Evolutionary conservation across 2,797 vertebrate genomes (phyloP), one percentile per base, ranked within the genome.

Genomic region (Epinephelus awoara): DNA sequence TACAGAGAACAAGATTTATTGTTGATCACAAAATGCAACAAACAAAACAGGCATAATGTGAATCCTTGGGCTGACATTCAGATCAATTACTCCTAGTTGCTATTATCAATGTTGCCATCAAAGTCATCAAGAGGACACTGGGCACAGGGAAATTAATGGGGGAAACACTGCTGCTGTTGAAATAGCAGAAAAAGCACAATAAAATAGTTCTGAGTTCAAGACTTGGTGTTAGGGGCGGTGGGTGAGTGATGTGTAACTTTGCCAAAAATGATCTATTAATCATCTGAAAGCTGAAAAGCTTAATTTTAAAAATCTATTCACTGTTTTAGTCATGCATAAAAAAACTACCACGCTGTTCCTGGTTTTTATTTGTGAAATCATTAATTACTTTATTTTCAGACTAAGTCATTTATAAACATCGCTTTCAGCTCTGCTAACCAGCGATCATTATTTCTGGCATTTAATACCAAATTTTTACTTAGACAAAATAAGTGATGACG

Each of bases 401-500:
- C 17, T 27, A 63, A 73, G 44, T 85, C 49, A 47, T 64, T 75
- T 46, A 5, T 38, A 72, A 79, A 79, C 67, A 76, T 63, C 27
- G n/a, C 29, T 82, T 67, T 3, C 19, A 17, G 18, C 75, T 83
- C 54, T 72, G 44, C 42, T 46, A 79, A 73, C 51, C 21, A 19
- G 51, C 54, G 49, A 68, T 72, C 42, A 82, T 86, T 88, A 63
- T 65, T 82, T 75, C 21, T 80, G 68, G 44, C 46, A 79, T 81
- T 84, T 76, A 59, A 80, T 27, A 77, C 47, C 8, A 70, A 81
- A 73, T 44, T 9, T 79, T 72, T 69, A 70, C 54, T 76, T 55
- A 66, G 2, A 25, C n/a, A 42, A 67, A 77, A 27, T 1, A 74
- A 67, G 6, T 27, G 27, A 70, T 65, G 52, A 12, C 73, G 25